phyloP scores from a whole-genome alignment of 1,140 invertebrate species.

The Nixonia krombeini region DNA sequence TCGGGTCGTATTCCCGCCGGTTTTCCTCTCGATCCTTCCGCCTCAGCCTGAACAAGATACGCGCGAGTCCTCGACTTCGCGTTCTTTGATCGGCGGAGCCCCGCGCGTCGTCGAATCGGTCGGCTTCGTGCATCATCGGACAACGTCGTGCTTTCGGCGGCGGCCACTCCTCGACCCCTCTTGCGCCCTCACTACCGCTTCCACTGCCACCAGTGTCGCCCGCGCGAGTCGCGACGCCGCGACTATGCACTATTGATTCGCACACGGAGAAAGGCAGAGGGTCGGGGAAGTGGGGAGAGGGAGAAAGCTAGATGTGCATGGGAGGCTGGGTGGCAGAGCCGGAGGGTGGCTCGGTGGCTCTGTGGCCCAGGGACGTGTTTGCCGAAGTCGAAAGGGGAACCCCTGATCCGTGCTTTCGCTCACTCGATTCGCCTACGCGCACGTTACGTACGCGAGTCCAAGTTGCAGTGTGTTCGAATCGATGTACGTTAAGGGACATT shows the following conservation, averaged over 20 bases:
- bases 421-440: slow-evolving; percentile 4
- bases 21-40: too few species aligned
- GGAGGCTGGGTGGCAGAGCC: too few species aligned
- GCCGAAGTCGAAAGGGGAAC: slow-evolving; percentile 20
- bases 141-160: slow-evolving; percentile 48
- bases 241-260: slow-evolving; percentile 70
- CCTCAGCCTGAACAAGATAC: neutral
- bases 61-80: neutral
- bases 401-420: neutral
- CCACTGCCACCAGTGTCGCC: too few species aligned
- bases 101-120: slow-evolving; percentile 18
- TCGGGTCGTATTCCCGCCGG: too few species aligned
- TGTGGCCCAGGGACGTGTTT: slow-evolving; percentile 47
- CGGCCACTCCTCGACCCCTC: slow-evolving; percentile 44
- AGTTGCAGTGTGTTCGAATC: slow-evolving; percentile 32
- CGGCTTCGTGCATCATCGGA: slow-evolving; percentile 55
- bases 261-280: slow-evolving; percentile 56
- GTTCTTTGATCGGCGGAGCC: slow-evolving; percentile 13
- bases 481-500: slow-evolving; percentile 40
- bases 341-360: too few species aligned
- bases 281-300: slow-evolving; percentile 21
- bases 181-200: slow-evolving; percentile 24
- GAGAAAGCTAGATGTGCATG: too few species aligned
- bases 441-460: slow-evolving; percentile 28
- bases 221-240: slow-evolving; percentile 57